Evolutionary conservation across 2,113 vertebrate genomes (phyloP).

Genomic region (Xerus inauris): DNA sequence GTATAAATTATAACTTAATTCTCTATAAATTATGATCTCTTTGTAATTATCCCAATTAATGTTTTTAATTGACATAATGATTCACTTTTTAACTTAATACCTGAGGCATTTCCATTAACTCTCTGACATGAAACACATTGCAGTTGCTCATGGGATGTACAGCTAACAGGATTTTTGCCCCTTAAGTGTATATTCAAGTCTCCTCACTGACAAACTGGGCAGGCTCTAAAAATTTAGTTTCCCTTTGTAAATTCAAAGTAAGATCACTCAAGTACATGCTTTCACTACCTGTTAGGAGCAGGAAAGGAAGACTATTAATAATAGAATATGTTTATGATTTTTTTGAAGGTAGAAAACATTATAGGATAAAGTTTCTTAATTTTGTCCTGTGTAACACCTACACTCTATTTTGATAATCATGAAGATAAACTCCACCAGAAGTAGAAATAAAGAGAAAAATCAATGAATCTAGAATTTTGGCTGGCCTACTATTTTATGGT

Average conservation of each 20-base stretch:
- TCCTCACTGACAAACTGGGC: not conserved
- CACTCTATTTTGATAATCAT: not conserved
- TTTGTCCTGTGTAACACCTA: not conserved
- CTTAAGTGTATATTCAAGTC: not conserved
- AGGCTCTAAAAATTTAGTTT: not conserved
- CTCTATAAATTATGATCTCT: slow-evolving; percentile 62
- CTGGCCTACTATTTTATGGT: not conserved
- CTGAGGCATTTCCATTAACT: slow-evolving; percentile 72
- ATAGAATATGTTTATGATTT: not conserved
- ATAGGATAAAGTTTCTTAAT: not conserved
- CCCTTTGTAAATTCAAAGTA: not conserved
- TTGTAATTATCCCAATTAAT: slow-evolving; percentile 80
- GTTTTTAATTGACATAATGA: slow-evolving; percentile 79
- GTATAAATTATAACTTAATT: slow-evolving; percentile 77
- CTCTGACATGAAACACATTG: slow-evolving; percentile 58
- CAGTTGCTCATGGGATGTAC: not conserved
- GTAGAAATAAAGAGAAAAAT: not conserved
- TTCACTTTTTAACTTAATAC: slow-evolving; percentile 70
- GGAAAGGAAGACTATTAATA: not conserved
- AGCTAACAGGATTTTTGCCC: not conserved
- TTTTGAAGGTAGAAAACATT: not conserved
- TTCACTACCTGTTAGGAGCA: not conserved
- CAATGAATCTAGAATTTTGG: not conserved
- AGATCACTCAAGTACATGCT: not conserved
- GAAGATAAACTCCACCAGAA: not conserved